Conservation (phyloP, 2,113 vertebrate species). For the Leiothrix lutea region DNA sequence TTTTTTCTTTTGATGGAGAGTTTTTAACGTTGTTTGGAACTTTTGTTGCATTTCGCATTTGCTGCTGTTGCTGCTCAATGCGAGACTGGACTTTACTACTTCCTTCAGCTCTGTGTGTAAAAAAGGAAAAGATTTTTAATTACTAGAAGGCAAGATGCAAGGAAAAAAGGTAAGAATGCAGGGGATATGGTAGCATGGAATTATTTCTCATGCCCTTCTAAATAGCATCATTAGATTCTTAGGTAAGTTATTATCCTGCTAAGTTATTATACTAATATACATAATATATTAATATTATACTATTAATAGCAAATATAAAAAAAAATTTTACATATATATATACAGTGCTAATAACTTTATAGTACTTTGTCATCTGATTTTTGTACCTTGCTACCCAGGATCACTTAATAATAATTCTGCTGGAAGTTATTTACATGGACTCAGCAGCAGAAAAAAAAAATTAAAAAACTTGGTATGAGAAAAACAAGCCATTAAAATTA, state of each 20-base stretch:
- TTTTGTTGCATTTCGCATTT: constrained; percentile 74
- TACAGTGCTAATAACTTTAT: neutral
- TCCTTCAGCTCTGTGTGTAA: constrained; percentile 85
- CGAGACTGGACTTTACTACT: constrained; percentile 93
- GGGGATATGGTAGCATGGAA: neutral
- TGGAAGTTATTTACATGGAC: neutral
- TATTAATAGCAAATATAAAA: neutral
- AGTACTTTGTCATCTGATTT: neutral
- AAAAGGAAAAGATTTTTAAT: neutral
- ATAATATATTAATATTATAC: neutral
- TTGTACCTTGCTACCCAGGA: neutral
- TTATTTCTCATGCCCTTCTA: neutral
- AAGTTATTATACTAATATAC: neutral
- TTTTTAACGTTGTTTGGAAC: constrained; percentile 75
- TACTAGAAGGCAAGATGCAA: neutral
- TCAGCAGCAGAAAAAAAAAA: neutral
- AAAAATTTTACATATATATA: neutral
- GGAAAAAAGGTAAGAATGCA: neutral
- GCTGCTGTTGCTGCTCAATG: constrained; percentile 77
- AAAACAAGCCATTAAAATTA: neutral
- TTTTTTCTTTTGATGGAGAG: constrained; percentile 80
- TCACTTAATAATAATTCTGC: neutral
- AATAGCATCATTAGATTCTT: neutral
- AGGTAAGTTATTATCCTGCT: neutral
- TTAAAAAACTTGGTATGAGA: neutral